These are phyloP conservation scores for Celastrina argiolus DNA, from an alignment of 2,888 invertebrate species.

Conservation along the genomic window DNA sequence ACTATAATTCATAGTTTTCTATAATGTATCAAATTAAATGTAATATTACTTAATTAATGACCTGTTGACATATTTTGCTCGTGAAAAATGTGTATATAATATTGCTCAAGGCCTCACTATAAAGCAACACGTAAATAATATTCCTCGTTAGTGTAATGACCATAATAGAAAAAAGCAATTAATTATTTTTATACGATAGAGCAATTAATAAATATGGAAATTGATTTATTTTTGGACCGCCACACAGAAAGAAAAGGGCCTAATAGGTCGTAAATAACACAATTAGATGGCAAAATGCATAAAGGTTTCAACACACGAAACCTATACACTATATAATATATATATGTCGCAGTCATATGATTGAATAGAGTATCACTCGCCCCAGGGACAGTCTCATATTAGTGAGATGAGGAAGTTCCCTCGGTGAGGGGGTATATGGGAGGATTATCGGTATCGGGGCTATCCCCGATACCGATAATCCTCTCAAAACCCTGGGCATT, in stretches of 20 bases:
- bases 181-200: not conserved
- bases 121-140: not conserved
- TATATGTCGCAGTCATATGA: too few relatives aligned
- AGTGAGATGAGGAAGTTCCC: too few relatives aligned
- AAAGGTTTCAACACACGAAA: not conserved
- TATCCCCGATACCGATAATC: too few relatives aligned
- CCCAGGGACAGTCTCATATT: too few relatives aligned
- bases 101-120: not conserved
- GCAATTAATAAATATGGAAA: not conserved
- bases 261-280: not conserved
- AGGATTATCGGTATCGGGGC: too few relatives aligned
- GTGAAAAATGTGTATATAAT: not conserved
- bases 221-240: not conserved
- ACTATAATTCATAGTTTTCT: too few relatives aligned
- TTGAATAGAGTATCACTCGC: too few relatives aligned
- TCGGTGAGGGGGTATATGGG: too few relatives aligned
- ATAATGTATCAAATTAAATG: not conserved
- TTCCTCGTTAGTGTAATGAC: not conserved
- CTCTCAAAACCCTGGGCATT: too few relatives aligned
- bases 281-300: not conserved
- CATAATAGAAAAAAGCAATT: not conserved
- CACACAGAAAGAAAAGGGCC: not conserved
- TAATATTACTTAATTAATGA: not conserved
- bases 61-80: not conserved
- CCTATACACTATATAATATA: too few relatives aligned